Conservation (phyloP, 2,888 invertebrate species). For the Cremastinae sp. region DNA sequence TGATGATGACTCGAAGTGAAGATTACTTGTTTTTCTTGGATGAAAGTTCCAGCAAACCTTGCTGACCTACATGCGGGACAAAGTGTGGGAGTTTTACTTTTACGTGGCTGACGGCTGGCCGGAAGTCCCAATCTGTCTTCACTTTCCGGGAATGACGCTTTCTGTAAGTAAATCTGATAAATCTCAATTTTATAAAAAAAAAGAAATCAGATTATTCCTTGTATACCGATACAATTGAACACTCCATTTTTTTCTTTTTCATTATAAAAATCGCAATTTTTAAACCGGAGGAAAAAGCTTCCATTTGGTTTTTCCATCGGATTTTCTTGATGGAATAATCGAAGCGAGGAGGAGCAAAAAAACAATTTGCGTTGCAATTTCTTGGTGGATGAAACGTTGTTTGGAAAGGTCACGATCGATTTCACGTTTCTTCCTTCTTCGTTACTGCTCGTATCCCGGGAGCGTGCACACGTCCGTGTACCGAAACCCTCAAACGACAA, state of each 20-base stretch:
- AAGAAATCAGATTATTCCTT: neutral
- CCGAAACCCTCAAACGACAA: conserved; percentile 24
- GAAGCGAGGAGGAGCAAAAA: conserved; percentile 11
- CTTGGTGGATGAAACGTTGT: conserved; percentile 8
- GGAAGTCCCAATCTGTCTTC: conserved; percentile 89
- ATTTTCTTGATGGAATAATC: conserved; percentile 16
- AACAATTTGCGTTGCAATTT: conserved; percentile 33
- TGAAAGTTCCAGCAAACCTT: conserved; percentile 94
- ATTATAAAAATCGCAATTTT: neutral
- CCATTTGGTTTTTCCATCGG: conserved; percentile 9
- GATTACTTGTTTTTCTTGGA: conserved; percentile 62
- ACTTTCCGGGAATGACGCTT: conserved; percentile 93
- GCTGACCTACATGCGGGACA: conserved; percentile 92
- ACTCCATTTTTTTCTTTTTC: conserved; percentile 7
- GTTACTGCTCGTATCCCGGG: neutral
- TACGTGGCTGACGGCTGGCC: conserved; percentile 95
- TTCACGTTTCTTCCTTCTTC: conserved; percentile 17
- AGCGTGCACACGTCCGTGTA: neutral
- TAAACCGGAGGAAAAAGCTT: neutral
- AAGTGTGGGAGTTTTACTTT: conserved; percentile 94
- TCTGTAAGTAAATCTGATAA: conserved; percentile 84
- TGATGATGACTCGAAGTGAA: neutral
- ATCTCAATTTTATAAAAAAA: neutral
- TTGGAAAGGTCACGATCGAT: conserved; percentile 55
- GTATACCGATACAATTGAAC: neutral